phyloP scores from a whole-genome alignment of 2,888 invertebrate genomes.

The Xanthorhoe designata region DNA sequence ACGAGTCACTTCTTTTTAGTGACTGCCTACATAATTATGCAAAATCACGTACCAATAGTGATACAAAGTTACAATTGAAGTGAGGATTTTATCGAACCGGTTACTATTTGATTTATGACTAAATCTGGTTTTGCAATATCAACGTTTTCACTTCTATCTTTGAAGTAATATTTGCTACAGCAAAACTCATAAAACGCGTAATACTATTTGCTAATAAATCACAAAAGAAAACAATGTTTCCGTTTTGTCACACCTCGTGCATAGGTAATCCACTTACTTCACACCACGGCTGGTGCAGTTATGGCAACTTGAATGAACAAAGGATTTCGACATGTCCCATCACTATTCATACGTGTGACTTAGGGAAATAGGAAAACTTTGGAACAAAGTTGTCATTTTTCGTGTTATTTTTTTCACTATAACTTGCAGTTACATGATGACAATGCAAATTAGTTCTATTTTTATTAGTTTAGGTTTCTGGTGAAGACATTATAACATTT shows the following conservation, averaged over 20 bases:
- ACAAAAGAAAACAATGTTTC: conserved; percentile 30
- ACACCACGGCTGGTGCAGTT: conserved; percentile 19
- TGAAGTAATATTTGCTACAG: neutral
- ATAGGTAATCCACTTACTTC: conserved; percentile 36
- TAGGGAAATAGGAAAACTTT: neutral
- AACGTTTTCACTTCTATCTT: neutral
- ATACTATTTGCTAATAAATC: conserved; percentile 26
- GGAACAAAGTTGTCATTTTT: neutral
- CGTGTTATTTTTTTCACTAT: neutral
- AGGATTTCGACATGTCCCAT: conserved; percentile 26
- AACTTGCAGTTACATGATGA: too few species aligned
- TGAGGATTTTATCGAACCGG: too few species aligned
- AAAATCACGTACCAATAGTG: too few species aligned
- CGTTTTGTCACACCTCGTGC: conserved; percentile 35
- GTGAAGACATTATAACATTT: too few species aligned
- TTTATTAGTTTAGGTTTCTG: too few species aligned
- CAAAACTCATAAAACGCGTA: conserved; percentile 20
- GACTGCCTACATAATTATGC: too few species aligned
- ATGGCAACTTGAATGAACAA: conserved; percentile 36
- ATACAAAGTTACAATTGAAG: too few species aligned
- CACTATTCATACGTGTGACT: conserved; percentile 19
- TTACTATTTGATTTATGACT: too few species aligned
- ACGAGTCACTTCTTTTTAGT: too few species aligned
- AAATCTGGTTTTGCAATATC: neutral
- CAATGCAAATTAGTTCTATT: too few species aligned